These are phyloP conservation scores for Galerucella nymphaeae DNA, from an alignment of 2,888 invertebrate species.

Conservation along the genomic window DNA sequence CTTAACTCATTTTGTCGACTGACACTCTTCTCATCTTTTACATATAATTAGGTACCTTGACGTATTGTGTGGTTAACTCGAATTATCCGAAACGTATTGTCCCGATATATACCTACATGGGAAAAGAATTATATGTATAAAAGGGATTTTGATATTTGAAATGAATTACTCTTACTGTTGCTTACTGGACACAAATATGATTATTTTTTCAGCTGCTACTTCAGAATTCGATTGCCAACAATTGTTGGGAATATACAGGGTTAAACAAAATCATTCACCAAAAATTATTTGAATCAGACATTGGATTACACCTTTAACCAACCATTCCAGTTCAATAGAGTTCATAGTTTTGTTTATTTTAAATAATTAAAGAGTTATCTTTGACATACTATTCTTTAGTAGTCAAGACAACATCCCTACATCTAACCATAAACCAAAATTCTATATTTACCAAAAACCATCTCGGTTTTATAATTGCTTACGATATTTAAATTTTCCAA, in stretches of 20 bases:
- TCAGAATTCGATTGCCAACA: neutral
- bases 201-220: conserved; percentile 8
- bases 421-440: too few species aligned
- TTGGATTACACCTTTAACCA: too few species aligned
- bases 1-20: conserved; percentile 51
- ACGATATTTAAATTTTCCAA: too few species aligned
- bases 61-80: conserved; percentile 44
- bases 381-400: too few species aligned
- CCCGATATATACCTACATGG: conserved; percentile 34
- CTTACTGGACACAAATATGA: neutral
- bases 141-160: conserved; percentile 23
- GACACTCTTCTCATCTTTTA: conserved; percentile 34
- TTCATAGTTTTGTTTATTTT: too few species aligned
- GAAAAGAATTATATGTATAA: conserved; percentile 31
- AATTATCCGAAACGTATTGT: conserved; percentile 41
- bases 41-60: conserved; percentile 40
- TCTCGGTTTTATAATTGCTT: too few species aligned
- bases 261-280: neutral
- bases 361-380: too few species aligned
- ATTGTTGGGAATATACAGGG: neutral
- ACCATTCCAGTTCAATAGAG: too few species aligned
- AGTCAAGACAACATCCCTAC: too few species aligned
- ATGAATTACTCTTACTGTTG: conserved; percentile 5
- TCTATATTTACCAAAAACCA: too few species aligned
- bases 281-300: too few species aligned